These are phyloP conservation scores for Bos indicus DNA, from an alignment of 2,113 vertebrate genomes.

Conservation along the genomic window DNA sequence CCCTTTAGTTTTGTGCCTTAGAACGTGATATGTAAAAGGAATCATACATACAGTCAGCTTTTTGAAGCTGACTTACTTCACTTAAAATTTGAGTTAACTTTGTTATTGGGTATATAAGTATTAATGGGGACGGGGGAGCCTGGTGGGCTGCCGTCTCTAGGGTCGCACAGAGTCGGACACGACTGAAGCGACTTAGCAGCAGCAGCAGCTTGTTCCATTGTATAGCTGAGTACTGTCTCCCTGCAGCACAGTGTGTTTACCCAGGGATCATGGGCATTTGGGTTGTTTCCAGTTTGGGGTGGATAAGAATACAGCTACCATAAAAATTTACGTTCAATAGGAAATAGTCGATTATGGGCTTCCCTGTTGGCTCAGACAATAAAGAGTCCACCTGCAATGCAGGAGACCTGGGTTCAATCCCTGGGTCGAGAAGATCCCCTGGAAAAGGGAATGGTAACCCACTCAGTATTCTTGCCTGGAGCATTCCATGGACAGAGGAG, in stretches of 20 bases:
- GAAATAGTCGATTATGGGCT: background rate
- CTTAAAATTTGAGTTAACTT: too few species aligned
- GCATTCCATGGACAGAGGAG: background rate
- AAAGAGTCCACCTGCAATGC: background rate
- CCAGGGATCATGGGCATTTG: background rate
- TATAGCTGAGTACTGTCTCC: background rate
- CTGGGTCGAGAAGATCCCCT: background rate
- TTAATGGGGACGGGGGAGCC: background rate
- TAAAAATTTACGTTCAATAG: background rate
- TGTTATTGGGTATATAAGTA: background rate
- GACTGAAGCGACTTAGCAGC: background rate
- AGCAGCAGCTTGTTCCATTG: background rate
- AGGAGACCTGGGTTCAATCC: background rate
- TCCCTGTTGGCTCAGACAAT: background rate
- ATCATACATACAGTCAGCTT: background rate
- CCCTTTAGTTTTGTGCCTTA: background rate
- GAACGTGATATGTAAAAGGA: background rate
- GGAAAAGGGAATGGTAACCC: background rate
- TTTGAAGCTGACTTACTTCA: background rate
- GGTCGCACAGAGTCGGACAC: background rate
- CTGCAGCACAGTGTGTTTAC: background rate
- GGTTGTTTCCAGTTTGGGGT: background rate
- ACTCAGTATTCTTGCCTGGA: background rate
- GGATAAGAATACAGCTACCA: background rate
- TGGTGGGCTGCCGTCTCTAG: background rate